Evolutionary conservation across 2,888 invertebrate genomes (phyloP).

Genomic region (Endotricha flammealis): DNA sequence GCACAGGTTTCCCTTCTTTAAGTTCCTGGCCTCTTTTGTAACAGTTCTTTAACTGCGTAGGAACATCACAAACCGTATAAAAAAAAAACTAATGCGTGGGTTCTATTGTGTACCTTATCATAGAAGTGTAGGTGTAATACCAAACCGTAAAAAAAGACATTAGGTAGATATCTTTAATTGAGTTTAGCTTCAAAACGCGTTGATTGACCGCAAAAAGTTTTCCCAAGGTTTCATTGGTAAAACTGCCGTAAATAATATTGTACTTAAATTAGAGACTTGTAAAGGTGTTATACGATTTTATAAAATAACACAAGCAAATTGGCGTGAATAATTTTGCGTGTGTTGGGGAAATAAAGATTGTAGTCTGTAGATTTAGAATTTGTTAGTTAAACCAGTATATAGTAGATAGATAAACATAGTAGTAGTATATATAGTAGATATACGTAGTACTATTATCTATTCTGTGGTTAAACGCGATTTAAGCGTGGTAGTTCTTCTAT

Average conservation of each 20-base stretch:
- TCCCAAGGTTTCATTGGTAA: conserved; percentile 10
- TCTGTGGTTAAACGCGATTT: too few species aligned
- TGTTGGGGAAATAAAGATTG: too few species aligned
- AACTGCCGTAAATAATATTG: conserved; percentile 3
- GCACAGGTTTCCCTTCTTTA: too few species aligned
- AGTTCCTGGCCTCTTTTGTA: conserved; percentile 21
- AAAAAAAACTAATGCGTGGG: conserved; percentile 6
- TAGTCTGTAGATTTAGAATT: too few species aligned
- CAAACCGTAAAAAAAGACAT: conserved; percentile 1
- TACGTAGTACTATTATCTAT: too few species aligned
- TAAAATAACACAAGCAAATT: conserved; percentile 24
- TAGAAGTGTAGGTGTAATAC: neutral
- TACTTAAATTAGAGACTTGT: neutral
- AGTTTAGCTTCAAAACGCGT: neutral
- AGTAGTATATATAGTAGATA: too few species aligned
- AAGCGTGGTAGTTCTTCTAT: too few species aligned
- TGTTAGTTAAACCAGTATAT: too few species aligned
- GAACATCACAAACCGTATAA: conserved; percentile 4
- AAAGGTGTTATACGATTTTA: conserved; percentile 1
- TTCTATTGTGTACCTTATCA: conserved; percentile 3
- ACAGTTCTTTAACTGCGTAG: conserved; percentile 4
- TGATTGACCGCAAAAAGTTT: conserved; percentile 3
- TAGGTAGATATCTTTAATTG: conserved; percentile 1
- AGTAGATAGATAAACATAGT: too few species aligned
- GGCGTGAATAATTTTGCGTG: too few species aligned